Conservation (phyloP, 2,888 invertebrate species). For the Plemyria rubiginata region DNA sequence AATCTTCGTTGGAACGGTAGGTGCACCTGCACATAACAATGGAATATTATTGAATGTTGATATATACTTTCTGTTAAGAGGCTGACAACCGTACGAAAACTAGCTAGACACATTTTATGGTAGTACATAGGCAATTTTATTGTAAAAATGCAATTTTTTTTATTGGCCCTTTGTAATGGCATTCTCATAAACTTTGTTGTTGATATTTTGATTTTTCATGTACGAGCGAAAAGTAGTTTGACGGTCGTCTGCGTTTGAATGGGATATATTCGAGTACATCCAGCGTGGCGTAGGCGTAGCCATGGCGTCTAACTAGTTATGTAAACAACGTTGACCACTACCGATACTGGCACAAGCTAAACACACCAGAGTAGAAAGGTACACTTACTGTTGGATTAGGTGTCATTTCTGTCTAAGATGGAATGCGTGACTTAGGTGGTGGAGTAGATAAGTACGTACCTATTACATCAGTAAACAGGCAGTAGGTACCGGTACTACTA, state of each 20-base stretch:
- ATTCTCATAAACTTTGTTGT: too few relatives aligned
- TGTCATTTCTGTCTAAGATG: constrained; percentile 60
- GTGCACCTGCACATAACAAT: constrained; percentile 69
- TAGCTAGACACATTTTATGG: too few relatives aligned
- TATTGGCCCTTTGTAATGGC: too few relatives aligned
- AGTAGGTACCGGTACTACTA: constrained; percentile 20
- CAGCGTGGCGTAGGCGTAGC: constrained; percentile 68
- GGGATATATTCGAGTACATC: constrained; percentile 53
- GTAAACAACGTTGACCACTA: constrained; percentile 74
- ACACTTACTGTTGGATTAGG: constrained; percentile 57
- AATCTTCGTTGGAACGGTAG: constrained; percentile 38
- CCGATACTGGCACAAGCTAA: constrained; percentile 58
- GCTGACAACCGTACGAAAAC: too few relatives aligned
- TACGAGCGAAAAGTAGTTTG: too few relatives aligned
- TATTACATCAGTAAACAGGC: constrained; percentile 28
- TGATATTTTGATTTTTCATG: too few relatives aligned
- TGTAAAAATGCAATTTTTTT: too few relatives aligned
- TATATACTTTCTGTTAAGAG: constrained; percentile 38
- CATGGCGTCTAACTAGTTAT: constrained; percentile 75
- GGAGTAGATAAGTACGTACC: constrained; percentile 9
- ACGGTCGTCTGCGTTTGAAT: constrained; percentile 51
- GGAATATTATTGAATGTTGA: constrained; percentile 64
- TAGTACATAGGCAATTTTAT: too few relatives aligned
- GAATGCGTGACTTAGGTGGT: constrained; percentile 34
- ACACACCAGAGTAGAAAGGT: constrained; percentile 59